Percentiles rank a stretch among this genome's conserved stretches.
These are phyloP conservation scores for Sphaerophoria taeniata DNA, from an alignment of 2,888 invertebrate genomes.

Conservation along the genomic window DNA sequence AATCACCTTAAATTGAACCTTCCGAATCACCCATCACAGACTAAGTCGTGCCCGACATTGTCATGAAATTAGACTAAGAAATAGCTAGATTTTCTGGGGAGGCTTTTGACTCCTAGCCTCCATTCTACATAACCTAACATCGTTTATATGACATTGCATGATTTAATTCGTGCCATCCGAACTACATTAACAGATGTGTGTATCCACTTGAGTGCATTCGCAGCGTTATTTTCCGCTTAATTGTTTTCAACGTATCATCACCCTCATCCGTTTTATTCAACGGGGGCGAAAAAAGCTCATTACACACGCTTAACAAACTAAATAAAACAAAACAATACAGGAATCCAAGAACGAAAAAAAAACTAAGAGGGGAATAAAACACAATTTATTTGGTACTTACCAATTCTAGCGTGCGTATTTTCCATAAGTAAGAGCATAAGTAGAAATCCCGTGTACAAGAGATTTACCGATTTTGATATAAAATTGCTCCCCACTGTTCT, in stretches of 20 bases:
- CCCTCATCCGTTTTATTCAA: constrained; percentile 28
- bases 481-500: constrained; percentile 68
- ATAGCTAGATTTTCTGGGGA: no score
- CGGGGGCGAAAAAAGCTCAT: constrained; percentile 33
- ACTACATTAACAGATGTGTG: no score
- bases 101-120: no score
- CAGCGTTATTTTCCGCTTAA: constrained; percentile 32
- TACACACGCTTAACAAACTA: constrained; percentile 6
- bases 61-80: no score
- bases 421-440: constrained; percentile 77
- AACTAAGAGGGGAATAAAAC: background rate
- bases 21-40: no score
- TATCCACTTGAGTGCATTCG: no score
- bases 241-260: constrained; percentile 57
- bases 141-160: no score
- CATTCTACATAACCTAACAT: no score
- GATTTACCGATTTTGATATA: constrained; percentile 72
- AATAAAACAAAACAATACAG: constrained; percentile 13
- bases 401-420: constrained; percentile 80
- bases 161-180: no score
- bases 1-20: no score
- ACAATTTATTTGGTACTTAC: constrained; percentile 77
- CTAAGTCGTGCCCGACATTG: no score
- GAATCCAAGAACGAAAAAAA: background rate
- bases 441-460: constrained; percentile 76